Evolutionary conservation across 2,797 vertebrate genomes (phyloP).

Genomic region (Liasis olivaceus): DNA sequence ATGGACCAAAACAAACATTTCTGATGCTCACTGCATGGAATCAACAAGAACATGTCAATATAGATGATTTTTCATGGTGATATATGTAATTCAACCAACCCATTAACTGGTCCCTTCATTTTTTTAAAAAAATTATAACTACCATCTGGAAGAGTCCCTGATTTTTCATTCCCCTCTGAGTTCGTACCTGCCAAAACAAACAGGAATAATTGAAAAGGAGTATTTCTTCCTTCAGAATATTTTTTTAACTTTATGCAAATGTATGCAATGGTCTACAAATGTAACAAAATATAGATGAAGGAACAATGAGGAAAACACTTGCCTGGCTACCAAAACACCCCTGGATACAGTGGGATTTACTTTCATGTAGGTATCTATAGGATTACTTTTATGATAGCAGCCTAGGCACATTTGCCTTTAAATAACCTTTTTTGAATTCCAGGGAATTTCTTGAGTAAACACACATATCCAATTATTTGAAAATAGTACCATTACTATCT

Average conservation of each 20-base stretch:
- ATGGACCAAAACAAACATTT: background rate
- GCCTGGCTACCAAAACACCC: background rate
- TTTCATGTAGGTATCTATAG: background rate
- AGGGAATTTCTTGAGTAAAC: background rate
- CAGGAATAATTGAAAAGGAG: background rate
- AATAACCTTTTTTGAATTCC: background rate
- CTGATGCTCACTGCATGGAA: background rate
- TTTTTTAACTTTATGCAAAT: background rate
- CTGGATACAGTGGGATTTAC: background rate
- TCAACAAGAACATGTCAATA: background rate
- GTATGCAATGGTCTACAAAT: background rate
- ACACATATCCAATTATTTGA: background rate
- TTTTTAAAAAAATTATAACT: background rate
- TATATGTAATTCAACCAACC: background rate
- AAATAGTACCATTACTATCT: background rate
- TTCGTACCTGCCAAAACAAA: background rate
- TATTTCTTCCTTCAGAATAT: background rate
- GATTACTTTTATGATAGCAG: background rate
- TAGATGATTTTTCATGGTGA: background rate
- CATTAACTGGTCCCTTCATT: background rate
- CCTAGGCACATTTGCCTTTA: background rate
- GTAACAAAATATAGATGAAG: background rate
- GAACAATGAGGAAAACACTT: background rate
- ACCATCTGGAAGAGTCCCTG: background rate
- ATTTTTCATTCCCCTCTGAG: background rate